These are phyloP conservation scores for Dendropsophus ebraccatus DNA, from an alignment of 2,113 vertebrate species.

Conservation along the genomic window DNA sequence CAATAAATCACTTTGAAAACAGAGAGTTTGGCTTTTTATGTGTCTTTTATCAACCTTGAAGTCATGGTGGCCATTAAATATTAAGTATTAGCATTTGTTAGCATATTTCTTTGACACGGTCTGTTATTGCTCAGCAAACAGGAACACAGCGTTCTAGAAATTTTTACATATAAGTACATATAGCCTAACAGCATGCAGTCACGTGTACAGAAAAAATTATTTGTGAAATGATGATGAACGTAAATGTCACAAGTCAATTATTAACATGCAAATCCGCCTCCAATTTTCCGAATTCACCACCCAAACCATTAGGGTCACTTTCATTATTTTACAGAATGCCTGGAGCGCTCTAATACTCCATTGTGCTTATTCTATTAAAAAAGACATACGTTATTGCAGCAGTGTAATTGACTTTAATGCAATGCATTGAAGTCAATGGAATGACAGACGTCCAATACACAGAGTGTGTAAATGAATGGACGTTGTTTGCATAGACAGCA, in stretches of 20 bases:
- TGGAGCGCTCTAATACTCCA: neutral
- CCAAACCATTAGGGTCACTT: neutral
- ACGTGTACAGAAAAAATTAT: neutral
- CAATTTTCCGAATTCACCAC: neutral
- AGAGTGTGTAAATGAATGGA: too few relatives aligned
- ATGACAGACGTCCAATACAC: too few relatives aligned
- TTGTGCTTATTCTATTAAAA: neutral
- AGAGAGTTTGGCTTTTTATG: neutral
- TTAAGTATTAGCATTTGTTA: conserved; percentile 39
- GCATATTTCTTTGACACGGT: conserved; percentile 19
- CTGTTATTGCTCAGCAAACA: conserved; percentile 1
- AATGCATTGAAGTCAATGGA: too few relatives aligned
- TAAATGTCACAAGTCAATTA: neutral
- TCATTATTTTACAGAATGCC: neutral
- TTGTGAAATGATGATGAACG: neutral
- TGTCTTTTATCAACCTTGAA: conserved; percentile 39
- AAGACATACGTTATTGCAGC: too few relatives aligned
- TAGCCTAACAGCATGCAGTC: neutral
- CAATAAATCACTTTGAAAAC: conserved; percentile 31
- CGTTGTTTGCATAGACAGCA: too few relatives aligned
- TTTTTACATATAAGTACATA: neutral
- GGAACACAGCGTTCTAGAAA: neutral
- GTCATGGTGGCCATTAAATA: conserved; percentile 28
- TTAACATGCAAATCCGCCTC: neutral
- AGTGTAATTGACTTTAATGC: too few relatives aligned